Conservation (phyloP, 2,888 invertebrate genomes). For the Caenorhabditis zanzibari region DNA sequence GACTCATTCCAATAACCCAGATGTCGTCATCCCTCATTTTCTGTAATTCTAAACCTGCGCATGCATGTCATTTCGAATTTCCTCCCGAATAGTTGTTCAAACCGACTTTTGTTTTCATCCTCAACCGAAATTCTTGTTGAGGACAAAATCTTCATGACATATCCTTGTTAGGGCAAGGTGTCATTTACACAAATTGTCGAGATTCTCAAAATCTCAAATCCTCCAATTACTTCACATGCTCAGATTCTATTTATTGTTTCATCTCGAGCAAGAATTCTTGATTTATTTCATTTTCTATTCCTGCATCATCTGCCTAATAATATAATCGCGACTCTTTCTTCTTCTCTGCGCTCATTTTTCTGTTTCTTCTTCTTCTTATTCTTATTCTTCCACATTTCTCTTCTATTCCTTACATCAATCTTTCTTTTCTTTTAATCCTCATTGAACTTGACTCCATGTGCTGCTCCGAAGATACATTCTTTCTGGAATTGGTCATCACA, state of each 20-base stretch:
- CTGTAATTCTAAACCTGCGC: conserved; percentile 35
- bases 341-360: too few species aligned
- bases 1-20: not conserved
- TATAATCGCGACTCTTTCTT: not conserved
- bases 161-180: conserved; percentile 27
- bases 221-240: conserved; percentile 12
- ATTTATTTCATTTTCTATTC: conserved; percentile 22
- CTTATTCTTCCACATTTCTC: not conserved
- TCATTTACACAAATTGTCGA: conserved; percentile 40
- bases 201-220: conserved; percentile 38
- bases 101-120: not conserved
- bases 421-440: conserved; percentile 42
- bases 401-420: conserved; percentile 24
- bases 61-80: conserved; percentile 26
- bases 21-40: conserved; percentile 24
- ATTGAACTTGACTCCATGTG: conserved; percentile 55
- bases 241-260: conserved; percentile 22
- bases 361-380: not conserved
- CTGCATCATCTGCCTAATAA: conserved; percentile 21
- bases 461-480: conserved; percentile 22
- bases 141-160: conserved; percentile 13
- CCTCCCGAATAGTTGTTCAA: conserved; percentile 24
- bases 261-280: not conserved
- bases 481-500: conserved; percentile 16
- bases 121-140: too few species aligned